Evolutionary conservation across 1,140 invertebrate species (phyloP), one percentile per base, ranked within the genome.

Genomic region (Brachionus angularis): DNA sequence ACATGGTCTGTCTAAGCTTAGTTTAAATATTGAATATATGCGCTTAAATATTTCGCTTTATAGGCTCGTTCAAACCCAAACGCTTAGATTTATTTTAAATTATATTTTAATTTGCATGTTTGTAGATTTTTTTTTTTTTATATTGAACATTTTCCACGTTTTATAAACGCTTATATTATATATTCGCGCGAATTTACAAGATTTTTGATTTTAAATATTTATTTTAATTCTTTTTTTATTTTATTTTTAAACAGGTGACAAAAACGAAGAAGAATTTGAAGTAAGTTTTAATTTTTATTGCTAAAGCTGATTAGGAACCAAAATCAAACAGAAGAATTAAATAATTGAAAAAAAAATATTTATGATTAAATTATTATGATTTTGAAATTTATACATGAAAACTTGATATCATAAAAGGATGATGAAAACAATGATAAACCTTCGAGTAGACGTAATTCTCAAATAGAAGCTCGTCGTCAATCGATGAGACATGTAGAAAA

Each of bases 181-280:
- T n/a, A n/a, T n/a, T n/a, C n/a, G n/a, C n/a, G n/a, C n/a, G n/a
- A n/a, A n/a, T n/a, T n/a, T n/a, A n/a, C n/a, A n/a, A n/a, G n/a
- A n/a, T n/a, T n/a, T n/a, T n/a, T n/a, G n/a, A n/a, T n/a, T n/a
- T n/a, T 46, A 8, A 8, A n/a, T 39, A 46, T 33, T 64, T 64
- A 46, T 62, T 46, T 31, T 10, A 25, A 14, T 25, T 12, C 4
- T 23, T 23, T 46, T 62, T n/a, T 46, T 44, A 7, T 31, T 46
- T 46, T 46, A 31, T n/a, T n/a, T n/a, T n/a, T n/a, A n/a, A n/a
- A 29, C 29, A 14, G 5, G 23, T 21, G 62, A 50, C 18, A 50
- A 67, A n/a, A 67, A 67, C 23, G 62, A 67, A 3, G 62, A 67
- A 27, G 62, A 50, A 67, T 67, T 67, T 67, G 62, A 67, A 25